phyloP scores from a whole-genome alignment of 2,113 vertebrate genomes.

The Pygoscelis adeliae region DNA sequence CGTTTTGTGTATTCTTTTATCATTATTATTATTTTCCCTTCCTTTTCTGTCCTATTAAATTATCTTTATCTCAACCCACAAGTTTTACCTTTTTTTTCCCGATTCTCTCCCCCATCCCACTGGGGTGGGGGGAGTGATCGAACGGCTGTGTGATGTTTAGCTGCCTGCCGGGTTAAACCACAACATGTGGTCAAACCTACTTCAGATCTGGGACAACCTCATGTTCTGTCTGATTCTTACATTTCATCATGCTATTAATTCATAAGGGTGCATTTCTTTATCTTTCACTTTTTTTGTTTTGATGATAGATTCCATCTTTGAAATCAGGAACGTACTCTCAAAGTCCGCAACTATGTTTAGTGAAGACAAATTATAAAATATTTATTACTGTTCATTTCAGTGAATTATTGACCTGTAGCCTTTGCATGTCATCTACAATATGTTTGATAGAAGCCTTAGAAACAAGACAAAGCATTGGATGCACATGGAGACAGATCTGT shows the following conservation, averaged over 20 bases:
- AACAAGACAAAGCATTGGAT: not conserved
- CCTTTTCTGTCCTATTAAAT: not conserved
- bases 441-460: not conserved
- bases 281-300: not conserved
- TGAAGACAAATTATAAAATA: not conserved
- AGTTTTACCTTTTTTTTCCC: not conserved
- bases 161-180: not conserved
- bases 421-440: not conserved
- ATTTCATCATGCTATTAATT: not conserved
- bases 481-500: not conserved
- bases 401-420: not conserved
- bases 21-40: not conserved
- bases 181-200: not conserved
- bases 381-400: not conserved
- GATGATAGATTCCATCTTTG: not conserved
- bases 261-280: not conserved
- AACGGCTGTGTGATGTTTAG: not conserved
- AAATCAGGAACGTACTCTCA: not conserved
- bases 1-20: not conserved
- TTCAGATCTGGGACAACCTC: not conserved
- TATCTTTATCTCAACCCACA: not conserved
- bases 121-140: no score
- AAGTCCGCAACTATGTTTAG: not conserved
- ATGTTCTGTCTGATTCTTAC: not conserved
- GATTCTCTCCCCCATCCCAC: not conserved